Base-by-base conservation (phyloP, 2,113 vertebrate species). In the Xenopus laevis region DNA sequence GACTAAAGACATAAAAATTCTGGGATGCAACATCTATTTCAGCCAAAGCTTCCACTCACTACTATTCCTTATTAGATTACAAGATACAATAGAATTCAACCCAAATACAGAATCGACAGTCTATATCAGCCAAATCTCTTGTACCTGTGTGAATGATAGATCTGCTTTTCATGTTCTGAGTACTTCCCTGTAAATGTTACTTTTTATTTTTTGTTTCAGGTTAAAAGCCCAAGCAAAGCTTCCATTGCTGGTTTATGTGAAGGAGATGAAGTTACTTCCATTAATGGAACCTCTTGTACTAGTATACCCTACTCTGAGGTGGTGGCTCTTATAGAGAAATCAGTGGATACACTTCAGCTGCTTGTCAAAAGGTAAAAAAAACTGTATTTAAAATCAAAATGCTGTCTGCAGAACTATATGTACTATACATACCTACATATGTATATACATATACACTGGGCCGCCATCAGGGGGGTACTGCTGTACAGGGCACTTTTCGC, bases 261-360 rank as follows among this genome's bases (percentile, higher is more conserved):
- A 61, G 93, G 91, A 15, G 97, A 99, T 78, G 94, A 98, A 78
- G 88, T 97, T 68, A 88, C 98, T 65, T 94, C 95, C 1, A 91
- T 99, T 81, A 98, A 98, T 58, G 95, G 94, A 76, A 90, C 89
- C 64, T 86, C 92, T 0, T 97, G 96, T 68, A 87, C 86, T 7
- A 92, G 93, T 76, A 92, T 98, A 70, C 92, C 91, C 9, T 93
- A 97, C 52, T 78, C 90, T 10, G 89, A 94, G 78, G 93, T 93
- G 59, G 86, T 88, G 7, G 80, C 87, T 20, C 84, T 98, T 61
- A 93, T 96, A 79, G 91, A 97, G 33, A 84, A 82, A 61, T 84
- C 95, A n/a, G 79, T 87, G 7, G 92, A 94, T 0, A 89, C 81
- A 45, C 91, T 99, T 61, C 92, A 95, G 81, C 89, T 99, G 80